A percentile compares a stretch with the other conserved stretches of the same genome.
Conservation (phyloP, 30 jellyfish, hydroid and myxozoan genomes). For the Hydractinia symbiolongicarpus region DNA sequence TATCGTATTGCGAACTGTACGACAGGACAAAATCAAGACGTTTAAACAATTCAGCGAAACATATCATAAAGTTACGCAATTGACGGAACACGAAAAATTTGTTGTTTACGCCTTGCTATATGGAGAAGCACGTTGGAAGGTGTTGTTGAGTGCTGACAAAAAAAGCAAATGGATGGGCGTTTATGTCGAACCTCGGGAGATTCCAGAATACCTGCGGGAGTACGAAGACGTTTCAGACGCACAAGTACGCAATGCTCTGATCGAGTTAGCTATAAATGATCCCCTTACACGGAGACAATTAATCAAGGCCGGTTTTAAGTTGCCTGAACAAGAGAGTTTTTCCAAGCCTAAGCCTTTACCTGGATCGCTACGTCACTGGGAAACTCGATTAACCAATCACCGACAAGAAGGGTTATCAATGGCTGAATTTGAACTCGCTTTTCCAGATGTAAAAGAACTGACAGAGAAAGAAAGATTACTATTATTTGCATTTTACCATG, state of each 20-base stretch:
- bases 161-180: not conserved
- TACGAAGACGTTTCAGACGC: not conserved
- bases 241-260: constrained; percentile 8
- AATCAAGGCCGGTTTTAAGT: not conserved
- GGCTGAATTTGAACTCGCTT: constrained; percentile 32
- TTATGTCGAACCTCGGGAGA: constrained; percentile 17
- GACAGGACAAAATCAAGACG: constrained; percentile 3
- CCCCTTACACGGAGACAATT: constrained; percentile 13
- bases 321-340: constrained; percentile 15
- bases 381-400: constrained; percentile 3
- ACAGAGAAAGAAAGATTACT: constrained; percentile 10
- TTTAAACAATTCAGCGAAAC: constrained; percentile 21
- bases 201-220: constrained; percentile 13
- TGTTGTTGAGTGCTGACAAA: not conserved
- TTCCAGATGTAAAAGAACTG: constrained; percentile 21
- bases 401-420: not conserved
- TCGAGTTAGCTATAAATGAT: constrained; percentile 21
- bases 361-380: constrained; percentile 23
- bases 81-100: constrained; percentile 25
- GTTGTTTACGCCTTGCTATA: constrained; percentile 20
- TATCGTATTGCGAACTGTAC: constrained; percentile 16
- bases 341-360: constrained; percentile 1
- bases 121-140: constrained; percentile 17
- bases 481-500: constrained; percentile 32
- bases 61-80: constrained; percentile 11